Percentiles rank a stretch among this genome's conserved stretches.
Conservation (phyloP, 2,113 vertebrate species). For the Channa maculata region DNA sequence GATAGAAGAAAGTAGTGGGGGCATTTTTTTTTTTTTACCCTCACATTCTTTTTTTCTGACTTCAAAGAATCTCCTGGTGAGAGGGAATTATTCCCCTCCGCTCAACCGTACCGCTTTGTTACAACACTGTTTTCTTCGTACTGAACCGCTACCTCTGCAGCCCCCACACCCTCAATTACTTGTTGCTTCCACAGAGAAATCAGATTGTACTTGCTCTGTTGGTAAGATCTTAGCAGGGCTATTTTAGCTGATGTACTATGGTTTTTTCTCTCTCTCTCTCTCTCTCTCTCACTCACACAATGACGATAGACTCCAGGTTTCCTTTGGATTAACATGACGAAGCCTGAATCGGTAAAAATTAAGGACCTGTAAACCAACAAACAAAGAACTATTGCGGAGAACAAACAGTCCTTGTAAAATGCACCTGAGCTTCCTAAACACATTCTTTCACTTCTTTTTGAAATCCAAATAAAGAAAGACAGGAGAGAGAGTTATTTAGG, state of each 20-base stretch:
- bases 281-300: neutral
- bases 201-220: conserved; percentile 11
- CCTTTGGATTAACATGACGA: conserved; percentile 19
- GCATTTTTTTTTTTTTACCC: conserved; percentile 34
- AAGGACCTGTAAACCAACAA: conserved; percentile 28
- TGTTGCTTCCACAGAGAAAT: conserved; percentile 30
- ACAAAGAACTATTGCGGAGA: conserved; percentile 4
- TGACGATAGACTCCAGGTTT: neutral
- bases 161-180: conserved; percentile 27
- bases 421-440: conserved; percentile 1
- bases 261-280: conserved; percentile 1
- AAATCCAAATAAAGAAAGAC: conserved; percentile 3
- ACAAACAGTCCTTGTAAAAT: conserved; percentile 23
- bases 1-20: conserved; percentile 17
- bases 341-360: conserved; percentile 18
- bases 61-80: conserved; percentile 74
- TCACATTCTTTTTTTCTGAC: conserved; percentile 57
- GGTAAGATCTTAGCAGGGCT: conserved; percentile 7
- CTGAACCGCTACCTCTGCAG: conserved; percentile 13
- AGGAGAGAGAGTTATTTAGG: conserved; percentile 18
- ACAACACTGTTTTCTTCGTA: conserved; percentile 12
- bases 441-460: neutral
- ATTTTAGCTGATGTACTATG: neutral
- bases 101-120: conserved; percentile 60
- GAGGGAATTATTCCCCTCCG: conserved; percentile 69